Evolutionary conservation across 2,888 invertebrate species (phyloP).

Genomic region (Trachelus troglodyta): DNA sequence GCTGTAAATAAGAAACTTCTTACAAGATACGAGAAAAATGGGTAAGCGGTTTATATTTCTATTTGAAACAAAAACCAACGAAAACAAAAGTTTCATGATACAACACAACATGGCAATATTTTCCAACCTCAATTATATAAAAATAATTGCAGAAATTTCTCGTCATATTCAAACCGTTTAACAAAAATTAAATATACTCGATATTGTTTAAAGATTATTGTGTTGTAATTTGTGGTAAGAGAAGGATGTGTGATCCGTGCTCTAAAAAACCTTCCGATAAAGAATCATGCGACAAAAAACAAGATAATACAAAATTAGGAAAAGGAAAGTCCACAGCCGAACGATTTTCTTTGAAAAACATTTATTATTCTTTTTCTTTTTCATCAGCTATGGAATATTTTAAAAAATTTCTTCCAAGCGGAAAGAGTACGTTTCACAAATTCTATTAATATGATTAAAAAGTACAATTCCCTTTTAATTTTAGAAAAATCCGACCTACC

Average conservation of each 20-base stretch:
- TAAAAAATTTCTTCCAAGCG: not conserved
- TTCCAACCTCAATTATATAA: not conserved
- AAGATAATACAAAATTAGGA: not conserved
- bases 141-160: conserved; percentile 1
- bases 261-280: not conserved
- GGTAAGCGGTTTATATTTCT: not conserved
- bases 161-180: not conserved
- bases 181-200: not conserved
- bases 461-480: not conserved
- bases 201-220: not conserved
- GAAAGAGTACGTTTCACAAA: not conserved
- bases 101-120: not conserved
- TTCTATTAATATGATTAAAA: not conserved
- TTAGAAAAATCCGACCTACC: not conserved
- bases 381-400: not conserved
- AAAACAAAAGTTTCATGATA: not conserved
- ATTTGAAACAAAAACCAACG: not conserved
- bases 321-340: not conserved
- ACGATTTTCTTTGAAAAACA: not conserved
- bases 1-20: not conserved
- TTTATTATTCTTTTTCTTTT: not conserved
- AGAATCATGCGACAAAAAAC: not conserved
- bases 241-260: not conserved
- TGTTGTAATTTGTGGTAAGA: not conserved
- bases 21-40: not conserved